Evolutionary conservation across 2,888 invertebrate species (phyloP), one percentile per base, ranked within the genome.

Genomic region (Ormia ochracea): DNA sequence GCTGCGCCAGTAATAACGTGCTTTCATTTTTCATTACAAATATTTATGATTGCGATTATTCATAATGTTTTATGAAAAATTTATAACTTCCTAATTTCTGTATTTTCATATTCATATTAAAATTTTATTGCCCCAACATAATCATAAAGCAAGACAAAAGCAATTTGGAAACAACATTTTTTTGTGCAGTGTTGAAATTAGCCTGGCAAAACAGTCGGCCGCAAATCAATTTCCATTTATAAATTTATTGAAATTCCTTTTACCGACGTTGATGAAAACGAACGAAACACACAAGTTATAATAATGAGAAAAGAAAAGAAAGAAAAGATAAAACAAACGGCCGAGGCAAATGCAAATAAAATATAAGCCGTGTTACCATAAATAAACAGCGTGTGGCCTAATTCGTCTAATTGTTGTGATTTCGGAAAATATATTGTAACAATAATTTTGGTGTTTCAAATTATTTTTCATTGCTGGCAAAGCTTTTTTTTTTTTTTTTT

Each of bases 351-450:
- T 43, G 23, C 12, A 31, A 52, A 23, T 43, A 43, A 50, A 72
- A 52, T 54, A 43, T 33, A 72, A 70, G 61, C 54, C 56, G 52
- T 68, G 80, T 58, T 75, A 68, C 80, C 61, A 80, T 80, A 76
- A 80, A 80, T 72, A 68, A 83, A 77, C 83, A 82, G 82, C 82
- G 81, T 82, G 83, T 79, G 82, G 82, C 82, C 82, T 76, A 75
- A 82, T 82, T 82, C 81, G 81, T 76, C 81, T 82, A 83, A 82
- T 82, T 81, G 82, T 81, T 76, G 82, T 82, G 81, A 82, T 82
- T 83, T 83, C 9, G 72, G 10, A 78, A 81, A 52, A 36, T 80
- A 81, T n/a, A 81, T 78, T 70, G 75, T 76, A 77, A 72, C 66
- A 66, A 56, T 58, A 69, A 72, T 72, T 63, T 65, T 66, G 14